phyloP scores from a whole-genome alignment of 2,113 vertebrate genomes.

The Atlantisia rogersi region DNA sequence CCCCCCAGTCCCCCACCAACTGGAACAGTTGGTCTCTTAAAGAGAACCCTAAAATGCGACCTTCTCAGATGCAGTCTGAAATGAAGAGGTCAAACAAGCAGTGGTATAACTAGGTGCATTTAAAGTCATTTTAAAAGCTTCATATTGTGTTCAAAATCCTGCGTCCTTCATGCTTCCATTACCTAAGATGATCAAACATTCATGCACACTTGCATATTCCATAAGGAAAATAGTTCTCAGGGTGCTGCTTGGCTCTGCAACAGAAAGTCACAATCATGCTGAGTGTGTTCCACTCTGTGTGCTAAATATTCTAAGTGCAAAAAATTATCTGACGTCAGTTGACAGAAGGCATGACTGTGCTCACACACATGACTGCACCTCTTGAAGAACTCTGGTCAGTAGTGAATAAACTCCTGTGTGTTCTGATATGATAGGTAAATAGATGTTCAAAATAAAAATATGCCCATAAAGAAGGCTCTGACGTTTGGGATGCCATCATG shows the following conservation, averaged over 20 bases:
- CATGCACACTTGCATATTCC: not conserved
- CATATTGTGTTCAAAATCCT: not conserved
- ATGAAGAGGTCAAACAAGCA: not conserved
- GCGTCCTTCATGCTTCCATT: not conserved
- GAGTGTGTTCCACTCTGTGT: not conserved
- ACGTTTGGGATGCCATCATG: not conserved
- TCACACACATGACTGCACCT: not conserved
- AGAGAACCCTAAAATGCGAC: conserved; percentile 45
- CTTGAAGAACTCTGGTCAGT: not conserved
- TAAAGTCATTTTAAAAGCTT: not conserved
- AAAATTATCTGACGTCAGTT: not conserved
- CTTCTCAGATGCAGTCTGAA: conserved; percentile 31
- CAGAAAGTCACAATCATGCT: not conserved
- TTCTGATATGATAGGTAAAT: not conserved
- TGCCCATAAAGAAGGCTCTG: not conserved
- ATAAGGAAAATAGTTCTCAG: not conserved
- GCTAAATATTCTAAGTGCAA: not conserved
- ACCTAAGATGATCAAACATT: not conserved
- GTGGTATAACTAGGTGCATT: not conserved
- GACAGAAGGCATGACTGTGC: not conserved
- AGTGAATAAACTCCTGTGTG: not conserved
- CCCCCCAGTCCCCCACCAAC: too few species aligned
- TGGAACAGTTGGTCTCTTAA: conserved; percentile 45
- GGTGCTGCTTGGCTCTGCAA: not conserved
- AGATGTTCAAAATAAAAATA: not conserved